Conservation (phyloP, 2,888 invertebrate genomes). For the Laothoe populi region DNA sequence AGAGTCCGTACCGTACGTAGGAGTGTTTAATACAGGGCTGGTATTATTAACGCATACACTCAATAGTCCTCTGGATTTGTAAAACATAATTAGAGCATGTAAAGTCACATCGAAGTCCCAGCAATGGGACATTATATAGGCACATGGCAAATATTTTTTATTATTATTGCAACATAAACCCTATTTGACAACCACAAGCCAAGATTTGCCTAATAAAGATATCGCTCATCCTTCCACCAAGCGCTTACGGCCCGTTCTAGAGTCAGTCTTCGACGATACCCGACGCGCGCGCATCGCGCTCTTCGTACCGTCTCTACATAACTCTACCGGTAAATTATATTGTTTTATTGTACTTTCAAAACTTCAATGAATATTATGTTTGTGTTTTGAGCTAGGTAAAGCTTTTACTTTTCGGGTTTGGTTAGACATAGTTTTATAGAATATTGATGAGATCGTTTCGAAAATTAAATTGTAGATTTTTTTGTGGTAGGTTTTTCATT, state of each 20-base stretch:
- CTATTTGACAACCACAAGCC: background rate
- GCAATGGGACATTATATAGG: too few species aligned
- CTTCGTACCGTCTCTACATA: slow-evolving; percentile 39
- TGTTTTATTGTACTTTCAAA: slow-evolving; percentile 40
- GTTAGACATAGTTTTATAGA: background rate
- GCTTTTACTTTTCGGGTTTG: background rate
- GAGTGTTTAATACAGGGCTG: too few species aligned
- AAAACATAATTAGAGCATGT: too few species aligned
- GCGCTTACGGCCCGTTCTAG: slow-evolving; percentile 42
- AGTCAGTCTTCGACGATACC: slow-evolving; percentile 57
- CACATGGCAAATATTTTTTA: too few species aligned
- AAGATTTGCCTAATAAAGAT: slow-evolving; percentile 52
- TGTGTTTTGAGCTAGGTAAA: background rate
- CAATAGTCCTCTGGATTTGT: too few species aligned
- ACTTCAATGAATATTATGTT: slow-evolving; percentile 24
- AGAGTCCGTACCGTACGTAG: too few species aligned
- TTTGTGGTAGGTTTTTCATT: too few species aligned
- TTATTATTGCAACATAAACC: background rate
- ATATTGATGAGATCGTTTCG: background rate
- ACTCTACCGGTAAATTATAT: slow-evolving; percentile 45
- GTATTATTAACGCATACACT: too few species aligned
- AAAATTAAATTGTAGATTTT: background rate
- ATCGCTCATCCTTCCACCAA: slow-evolving; percentile 44
- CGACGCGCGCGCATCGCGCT: slow-evolving; percentile 61
- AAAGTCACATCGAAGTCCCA: too few species aligned